phyloP scores from a whole-genome alignment of 92 coral and sea anemone species.

The Scolanthus callimorphus region DNA sequence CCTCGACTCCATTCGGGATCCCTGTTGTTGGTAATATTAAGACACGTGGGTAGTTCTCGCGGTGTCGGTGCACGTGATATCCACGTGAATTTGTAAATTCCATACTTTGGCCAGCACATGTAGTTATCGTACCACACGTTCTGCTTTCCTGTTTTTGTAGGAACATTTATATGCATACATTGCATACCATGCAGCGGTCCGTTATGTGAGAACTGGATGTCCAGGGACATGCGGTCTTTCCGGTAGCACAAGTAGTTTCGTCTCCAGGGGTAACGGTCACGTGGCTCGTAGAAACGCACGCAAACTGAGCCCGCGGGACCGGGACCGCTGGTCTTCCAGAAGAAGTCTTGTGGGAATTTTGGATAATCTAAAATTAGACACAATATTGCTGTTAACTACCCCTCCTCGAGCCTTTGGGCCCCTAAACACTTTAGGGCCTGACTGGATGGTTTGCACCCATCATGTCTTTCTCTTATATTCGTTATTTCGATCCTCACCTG shows the following conservation, averaged over 20 bases:
- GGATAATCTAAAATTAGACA: constrained; percentile 43
- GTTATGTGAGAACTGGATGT: constrained; percentile 53
- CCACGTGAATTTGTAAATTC: constrained; percentile 57
- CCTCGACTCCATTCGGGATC: constrained; percentile 10
- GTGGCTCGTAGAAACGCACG: constrained; percentile 47
- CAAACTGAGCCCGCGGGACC: constrained; percentile 22
- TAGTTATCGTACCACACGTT: constrained; percentile 55
- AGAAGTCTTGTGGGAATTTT: constrained; percentile 61
- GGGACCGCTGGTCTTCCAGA: constrained; percentile 24
- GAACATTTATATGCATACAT: constrained; percentile 41
- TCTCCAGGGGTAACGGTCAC: constrained; percentile 55
- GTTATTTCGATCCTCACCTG: constrained; percentile 43
- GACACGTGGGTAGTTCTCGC: constrained; percentile 21
- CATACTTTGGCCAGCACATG: constrained; percentile 55
- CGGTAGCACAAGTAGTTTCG: constrained; percentile 55
- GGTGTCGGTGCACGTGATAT: constrained; percentile 11
- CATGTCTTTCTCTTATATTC: too few species aligned
- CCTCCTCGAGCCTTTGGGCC: too few species aligned
- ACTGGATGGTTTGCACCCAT: too few species aligned
- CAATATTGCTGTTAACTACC: too few species aligned
- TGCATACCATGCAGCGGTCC: constrained; percentile 43
- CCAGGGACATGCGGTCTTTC: constrained; percentile 39
- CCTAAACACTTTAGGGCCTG: too few species aligned
- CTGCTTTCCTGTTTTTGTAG: constrained; percentile 12
- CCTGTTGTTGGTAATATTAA: constrained; percentile 35